phyloP scores from a whole-genome alignment of 2,113 vertebrate species.

The Vidua macroura region DNA sequence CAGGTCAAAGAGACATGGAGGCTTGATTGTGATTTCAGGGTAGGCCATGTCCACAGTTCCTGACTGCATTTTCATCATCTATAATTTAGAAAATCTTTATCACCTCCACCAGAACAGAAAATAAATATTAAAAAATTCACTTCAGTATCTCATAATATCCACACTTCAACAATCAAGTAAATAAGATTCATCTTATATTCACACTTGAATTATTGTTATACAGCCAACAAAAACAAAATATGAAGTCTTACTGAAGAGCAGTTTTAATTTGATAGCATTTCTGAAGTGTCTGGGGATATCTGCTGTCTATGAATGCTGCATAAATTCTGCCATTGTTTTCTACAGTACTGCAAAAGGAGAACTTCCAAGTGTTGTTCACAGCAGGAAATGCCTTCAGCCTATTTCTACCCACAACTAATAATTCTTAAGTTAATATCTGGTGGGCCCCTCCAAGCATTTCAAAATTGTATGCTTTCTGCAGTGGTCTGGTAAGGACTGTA shows the following conservation, averaged over 20 bases:
- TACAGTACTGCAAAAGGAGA: conserved; percentile 18
- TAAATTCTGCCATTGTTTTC: conserved; percentile 44
- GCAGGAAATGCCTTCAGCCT: conserved; percentile 58
- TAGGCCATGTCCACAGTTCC: background rate
- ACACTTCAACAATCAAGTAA: conserved; percentile 44
- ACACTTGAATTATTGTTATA: conserved; percentile 38
- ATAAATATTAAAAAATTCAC: background rate
- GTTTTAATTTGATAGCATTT: conserved; percentile 61
- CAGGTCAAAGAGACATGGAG: background rate
- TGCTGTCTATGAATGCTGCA: conserved; percentile 27
- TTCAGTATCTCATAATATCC: background rate
- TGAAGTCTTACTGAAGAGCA: conserved; percentile 40
- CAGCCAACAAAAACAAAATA: conserved; percentile 50
- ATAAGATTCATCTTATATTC: conserved; percentile 48
- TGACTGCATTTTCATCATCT: background rate
- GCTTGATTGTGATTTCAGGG: background rate
- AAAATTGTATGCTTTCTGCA: conserved; percentile 18
- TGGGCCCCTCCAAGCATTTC: conserved; percentile 34
- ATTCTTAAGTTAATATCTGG: conserved; percentile 57
- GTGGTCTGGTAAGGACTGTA: background rate
- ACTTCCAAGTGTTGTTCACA: conserved; percentile 29
- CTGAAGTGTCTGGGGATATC: conserved; percentile 55
- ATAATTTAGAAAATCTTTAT: background rate
- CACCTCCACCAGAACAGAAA: background rate
- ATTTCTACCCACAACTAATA: conserved; percentile 65